Conservation (phyloP, 2,797 vertebrate species). For the Sebastiscus albofasciatus region DNA sequence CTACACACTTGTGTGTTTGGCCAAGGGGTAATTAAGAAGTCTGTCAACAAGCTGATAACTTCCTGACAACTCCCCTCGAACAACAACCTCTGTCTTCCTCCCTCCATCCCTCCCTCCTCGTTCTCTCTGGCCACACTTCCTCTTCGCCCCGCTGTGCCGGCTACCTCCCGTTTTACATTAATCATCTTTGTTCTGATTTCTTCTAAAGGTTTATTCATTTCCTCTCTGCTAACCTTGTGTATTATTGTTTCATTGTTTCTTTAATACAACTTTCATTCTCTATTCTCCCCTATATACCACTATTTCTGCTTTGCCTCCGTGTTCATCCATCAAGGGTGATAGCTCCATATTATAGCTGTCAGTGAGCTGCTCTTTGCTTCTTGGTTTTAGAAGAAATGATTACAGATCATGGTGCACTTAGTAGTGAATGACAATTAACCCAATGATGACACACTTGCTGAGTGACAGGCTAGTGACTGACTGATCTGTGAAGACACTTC, state of each 20-base stretch:
- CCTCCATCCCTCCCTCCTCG: not conserved
- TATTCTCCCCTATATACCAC: not conserved
- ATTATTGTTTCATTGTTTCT: not conserved
- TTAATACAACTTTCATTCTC: not conserved
- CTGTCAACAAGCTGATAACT: conserved; percentile 72
- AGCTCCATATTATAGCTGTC: conserved; percentile 3
- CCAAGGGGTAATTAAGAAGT: conserved; percentile 74
- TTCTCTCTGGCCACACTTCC: not conserved
- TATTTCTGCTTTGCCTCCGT: not conserved
- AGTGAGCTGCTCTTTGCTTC: not conserved
- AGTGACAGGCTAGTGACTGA: not conserved
- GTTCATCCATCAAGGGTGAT: conserved; percentile 15
- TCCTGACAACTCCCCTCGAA: conserved; percentile 77
- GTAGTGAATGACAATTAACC: conserved; percentile 5
- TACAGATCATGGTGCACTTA: conserved; percentile 3
- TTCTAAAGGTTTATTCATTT: conserved; percentile 23
- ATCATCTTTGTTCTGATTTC: conserved; percentile 16
- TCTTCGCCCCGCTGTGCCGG: not conserved
- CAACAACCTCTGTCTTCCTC: conserved; percentile 28
- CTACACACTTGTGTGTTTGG: conserved; percentile 31
- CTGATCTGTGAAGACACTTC: not conserved
- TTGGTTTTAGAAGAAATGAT: conserved; percentile 19
- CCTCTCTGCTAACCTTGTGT: not conserved
- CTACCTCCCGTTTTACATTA: conserved; percentile 4
- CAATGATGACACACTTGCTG: conserved; percentile 11